Percentiles rank a stretch among this genome's conserved stretches.
Evolutionary conservation across 2,888 invertebrate genomes (phyloP).

Genomic region (Trachelus troglodyta): DNA sequence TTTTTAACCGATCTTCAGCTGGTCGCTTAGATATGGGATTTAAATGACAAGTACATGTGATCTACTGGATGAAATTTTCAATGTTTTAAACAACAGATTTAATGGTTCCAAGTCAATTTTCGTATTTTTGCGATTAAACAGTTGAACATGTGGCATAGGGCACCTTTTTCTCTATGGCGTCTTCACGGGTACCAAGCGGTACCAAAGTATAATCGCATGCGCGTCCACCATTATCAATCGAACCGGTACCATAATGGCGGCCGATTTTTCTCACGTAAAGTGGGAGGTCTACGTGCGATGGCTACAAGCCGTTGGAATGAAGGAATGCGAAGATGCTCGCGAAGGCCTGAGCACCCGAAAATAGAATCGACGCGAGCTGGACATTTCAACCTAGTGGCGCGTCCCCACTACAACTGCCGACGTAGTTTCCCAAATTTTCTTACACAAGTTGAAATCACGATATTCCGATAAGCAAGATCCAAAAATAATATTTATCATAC

Average conservation of each 20-base stretch:
- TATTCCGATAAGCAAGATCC: constrained; percentile 29
- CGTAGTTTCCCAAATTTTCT: constrained; percentile 13
- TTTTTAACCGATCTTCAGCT: too few species aligned
- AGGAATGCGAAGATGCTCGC: constrained; percentile 38
- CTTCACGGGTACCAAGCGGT: background rate
- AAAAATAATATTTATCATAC: constrained; percentile 35
- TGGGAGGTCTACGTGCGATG: background rate
- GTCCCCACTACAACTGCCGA: constrained; percentile 26
- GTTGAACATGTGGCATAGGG: background rate
- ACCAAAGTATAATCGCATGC: background rate
- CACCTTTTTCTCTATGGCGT: background rate
- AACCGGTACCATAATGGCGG: background rate
- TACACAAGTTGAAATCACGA: constrained; percentile 16
- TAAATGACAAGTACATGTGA: too few species aligned
- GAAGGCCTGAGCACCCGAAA: constrained; percentile 48
- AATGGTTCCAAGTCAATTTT: background rate
- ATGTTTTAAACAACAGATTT: too few species aligned
- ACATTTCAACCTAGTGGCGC: constrained; percentile 54
- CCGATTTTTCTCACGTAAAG: background rate
- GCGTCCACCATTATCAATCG: background rate
- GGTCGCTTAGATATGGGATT: too few species aligned
- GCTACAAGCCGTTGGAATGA: constrained; percentile 46
- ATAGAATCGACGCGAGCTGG: constrained; percentile 61
- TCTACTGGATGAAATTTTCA: too few species aligned
- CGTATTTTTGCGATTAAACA: background rate